phyloP scores from a whole-genome alignment of 2,113 vertebrate genomes.

The Peromyscus leucopus region DNA sequence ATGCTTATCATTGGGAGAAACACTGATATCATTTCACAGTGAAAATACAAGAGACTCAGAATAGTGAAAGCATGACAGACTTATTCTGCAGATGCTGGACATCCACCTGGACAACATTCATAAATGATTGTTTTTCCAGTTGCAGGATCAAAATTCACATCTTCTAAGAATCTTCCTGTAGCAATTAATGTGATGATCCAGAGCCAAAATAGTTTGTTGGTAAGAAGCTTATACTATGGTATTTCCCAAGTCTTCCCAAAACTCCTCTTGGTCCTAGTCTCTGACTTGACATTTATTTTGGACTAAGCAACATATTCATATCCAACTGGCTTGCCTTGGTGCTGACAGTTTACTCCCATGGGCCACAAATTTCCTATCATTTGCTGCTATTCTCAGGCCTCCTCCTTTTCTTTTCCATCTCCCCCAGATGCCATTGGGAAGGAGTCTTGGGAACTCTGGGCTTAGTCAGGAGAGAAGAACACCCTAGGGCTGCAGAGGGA shows the following conservation, averaged over 20 bases:
- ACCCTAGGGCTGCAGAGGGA: not conserved
- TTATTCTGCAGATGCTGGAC: not conserved
- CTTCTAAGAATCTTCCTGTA: not conserved
- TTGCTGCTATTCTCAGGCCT: not conserved
- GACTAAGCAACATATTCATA: not conserved
- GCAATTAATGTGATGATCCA: not conserved
- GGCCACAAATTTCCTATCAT: not conserved
- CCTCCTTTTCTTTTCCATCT: rapidly evolving
- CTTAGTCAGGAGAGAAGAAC: not conserved
- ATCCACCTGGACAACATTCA: not conserved
- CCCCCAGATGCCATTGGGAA: not conserved
- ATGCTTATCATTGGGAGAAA: not conserved
- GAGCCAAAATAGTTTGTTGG: not conserved
- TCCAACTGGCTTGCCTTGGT: not conserved
- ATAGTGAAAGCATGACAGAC: not conserved
- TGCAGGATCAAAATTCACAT: not conserved
- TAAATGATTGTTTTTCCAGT: not conserved
- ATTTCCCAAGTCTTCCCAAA: not conserved
- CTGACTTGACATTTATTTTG: not conserved
- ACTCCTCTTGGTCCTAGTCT: not conserved
- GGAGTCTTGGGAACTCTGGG: not conserved
- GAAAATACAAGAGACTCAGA: not conserved
- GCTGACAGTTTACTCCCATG: not conserved
- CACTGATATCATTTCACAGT: not conserved
- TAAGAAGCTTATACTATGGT: not conserved